Evolutionary conservation across 2,888 invertebrate genomes (phyloP).

Genomic region (Stenolophus ochropezus): DNA sequence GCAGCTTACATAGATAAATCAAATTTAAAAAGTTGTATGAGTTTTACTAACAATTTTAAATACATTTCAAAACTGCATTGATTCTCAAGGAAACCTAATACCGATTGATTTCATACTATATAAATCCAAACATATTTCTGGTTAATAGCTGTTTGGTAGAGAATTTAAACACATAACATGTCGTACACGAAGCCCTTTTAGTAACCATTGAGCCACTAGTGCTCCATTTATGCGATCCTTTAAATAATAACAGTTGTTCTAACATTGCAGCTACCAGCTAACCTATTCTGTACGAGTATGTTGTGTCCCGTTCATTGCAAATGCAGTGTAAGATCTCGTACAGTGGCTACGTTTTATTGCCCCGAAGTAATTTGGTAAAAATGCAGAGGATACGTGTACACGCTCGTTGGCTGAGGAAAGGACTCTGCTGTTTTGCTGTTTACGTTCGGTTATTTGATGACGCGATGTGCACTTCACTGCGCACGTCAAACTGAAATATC

Average conservation of each 20-base stretch:
- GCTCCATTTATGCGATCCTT: background rate
- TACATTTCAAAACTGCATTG: no score
- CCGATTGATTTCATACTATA: background rate
- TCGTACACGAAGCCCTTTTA: background rate
- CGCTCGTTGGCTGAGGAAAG: background rate
- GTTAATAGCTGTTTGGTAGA: background rate
- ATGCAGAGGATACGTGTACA: background rate
- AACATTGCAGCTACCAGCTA: background rate
- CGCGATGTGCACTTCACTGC: background rate
- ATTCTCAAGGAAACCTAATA: no score
- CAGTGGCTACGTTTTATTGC: slow-evolving; percentile 13
- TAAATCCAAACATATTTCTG: background rate
- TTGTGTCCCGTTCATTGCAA: background rate
- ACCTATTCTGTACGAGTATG: no score
- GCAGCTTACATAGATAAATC: no score
- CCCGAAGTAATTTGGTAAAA: background rate
- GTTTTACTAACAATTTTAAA: no score
- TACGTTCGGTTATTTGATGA: background rate
- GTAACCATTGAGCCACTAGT: background rate
- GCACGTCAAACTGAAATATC: background rate
- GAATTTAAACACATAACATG: background rate
- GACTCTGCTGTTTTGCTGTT: background rate
- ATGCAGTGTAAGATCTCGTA: background rate
- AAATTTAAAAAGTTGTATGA: no score
- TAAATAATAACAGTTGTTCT: background rate